Evolutionary conservation across 2,797 vertebrate species (phyloP), one percentile per base, ranked within the genome.

Genomic region (Bradypodion ventrale): DNA sequence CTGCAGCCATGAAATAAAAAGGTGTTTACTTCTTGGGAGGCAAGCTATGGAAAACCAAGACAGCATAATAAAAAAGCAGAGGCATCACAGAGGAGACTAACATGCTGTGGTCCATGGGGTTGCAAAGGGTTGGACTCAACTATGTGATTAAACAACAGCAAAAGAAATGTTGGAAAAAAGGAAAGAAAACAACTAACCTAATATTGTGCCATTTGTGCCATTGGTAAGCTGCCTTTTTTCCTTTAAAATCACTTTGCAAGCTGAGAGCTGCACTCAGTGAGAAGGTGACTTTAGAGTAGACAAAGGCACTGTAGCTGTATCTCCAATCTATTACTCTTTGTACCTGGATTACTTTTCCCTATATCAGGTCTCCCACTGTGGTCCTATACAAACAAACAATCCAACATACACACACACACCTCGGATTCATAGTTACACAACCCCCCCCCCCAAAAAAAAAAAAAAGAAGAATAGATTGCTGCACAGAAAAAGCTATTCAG

Each of bases 251-350:
- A 5, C 60, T 85, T 85, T 85, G 59, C 32, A 78, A 84, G 4
- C 52, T 85, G 63, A 85, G 91, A 84, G 1, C 2, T 76, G 29
- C 84, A 32, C 21, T n/a, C 85, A 8, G 65, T 66, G 80, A 27
- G 89, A 90, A 89, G 29, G 44, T 23, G 82, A 3, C 32, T 89
- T 87, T 74, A 83, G 16, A 35, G 88, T 74, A 83, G 16, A 35
- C 56, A 92, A 88, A 70, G 6, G 1, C 8, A 29, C 5, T 44
- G 60, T 7, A 85, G 10, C 70, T 90, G 42, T 85, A 16, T 12
- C 35, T 73, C 40, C 56, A 25, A 21, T 29, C 78, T 65, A 63
- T 49, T 70, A 12, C 25, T 69, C n/a, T 86, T 2, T 23, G 15
- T 13, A 49, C 70, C 68, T 25, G 35, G n/a, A 87, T 29, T 42